Base-by-base conservation (phyloP, 2,888 invertebrate species). In the Oxystoma pomonae region DNA sequence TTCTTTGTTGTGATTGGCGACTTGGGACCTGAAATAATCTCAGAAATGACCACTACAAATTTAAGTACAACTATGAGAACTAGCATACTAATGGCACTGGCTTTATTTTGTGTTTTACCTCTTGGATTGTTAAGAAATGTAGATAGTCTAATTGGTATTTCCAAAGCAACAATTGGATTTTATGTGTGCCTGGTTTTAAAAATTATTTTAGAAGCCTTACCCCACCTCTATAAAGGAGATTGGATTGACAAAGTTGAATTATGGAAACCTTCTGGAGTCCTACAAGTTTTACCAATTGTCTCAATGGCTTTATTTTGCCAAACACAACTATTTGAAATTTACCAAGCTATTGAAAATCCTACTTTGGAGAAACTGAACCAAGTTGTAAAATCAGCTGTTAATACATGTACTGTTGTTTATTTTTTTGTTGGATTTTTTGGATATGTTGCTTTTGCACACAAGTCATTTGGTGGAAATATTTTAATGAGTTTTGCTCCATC, bases 1-100 rank as follows among this genome's bases (percentile, higher is more conserved):
- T 98, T 95, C 79, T 94, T 96, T 79, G 97, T 98, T 17, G 95
- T 98, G n/a, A 94, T 98, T 69, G 98, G 98, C 0, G 98, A 98
- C 78, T 83, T 98, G 56, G 96, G 96, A 0, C 98, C 98, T 17
- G 91, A 91, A 74, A 94, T 98, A 63, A 83, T 96, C 17, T 87
- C 91, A 0, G 92, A 94, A 78, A 83, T 92, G 72, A 85, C 73
- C 55, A 76, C 75, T 57, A 71, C 70, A 22, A 65, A 68, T 61
- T 72, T 71, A 50, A 76, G 74, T 22, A 72, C 70, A 63, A 76
- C 75, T 75, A 79, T 77, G 76, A 84, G 91, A 69, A 88, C 87
- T 1, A 85, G 86, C 72, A 84, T 90, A 70, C 86, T 91, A 81
- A 81, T 90, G 63, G 83, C 86, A 12, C 85, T 93, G 2, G 91